Evolutionary conservation across 2,797 vertebrate species (phyloP).

Genomic region (Hylomyscus alleni): DNA sequence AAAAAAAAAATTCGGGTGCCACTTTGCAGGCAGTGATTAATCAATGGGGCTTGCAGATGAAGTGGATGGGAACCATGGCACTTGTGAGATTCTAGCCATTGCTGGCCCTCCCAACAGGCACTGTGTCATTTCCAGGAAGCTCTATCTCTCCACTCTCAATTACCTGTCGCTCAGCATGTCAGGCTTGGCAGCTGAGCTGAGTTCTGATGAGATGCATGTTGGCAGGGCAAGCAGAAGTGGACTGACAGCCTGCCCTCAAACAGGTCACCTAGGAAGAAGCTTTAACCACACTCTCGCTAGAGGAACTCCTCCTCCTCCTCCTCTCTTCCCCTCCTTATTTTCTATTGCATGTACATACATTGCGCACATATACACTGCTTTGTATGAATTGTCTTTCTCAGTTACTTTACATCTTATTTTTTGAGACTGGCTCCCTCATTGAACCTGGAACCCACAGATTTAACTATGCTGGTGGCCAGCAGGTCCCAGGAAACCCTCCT

Average conservation of each 20-base stretch:
- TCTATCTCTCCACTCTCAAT: background rate
- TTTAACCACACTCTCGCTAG: background rate
- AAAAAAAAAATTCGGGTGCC: too few species aligned
- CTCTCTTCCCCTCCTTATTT: background rate
- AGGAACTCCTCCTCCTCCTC: too few species aligned
- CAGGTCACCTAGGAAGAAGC: background rate
- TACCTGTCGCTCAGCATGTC: background rate
- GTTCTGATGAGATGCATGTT: background rate
- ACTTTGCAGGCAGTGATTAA: background rate
- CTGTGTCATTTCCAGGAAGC: background rate
- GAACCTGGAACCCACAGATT: background rate
- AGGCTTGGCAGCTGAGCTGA: background rate
- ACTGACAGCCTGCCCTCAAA: background rate
- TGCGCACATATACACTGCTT: too few species aligned
- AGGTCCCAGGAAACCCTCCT: background rate
- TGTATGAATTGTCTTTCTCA: background rate
- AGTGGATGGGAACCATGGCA: rapidly evolving
- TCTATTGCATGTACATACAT: background rate
- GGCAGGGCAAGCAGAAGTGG: background rate
- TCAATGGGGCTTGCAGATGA: rapidly evolving
- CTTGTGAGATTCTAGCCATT: background rate
- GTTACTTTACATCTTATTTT: background rate
- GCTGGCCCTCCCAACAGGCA: rapidly evolving
- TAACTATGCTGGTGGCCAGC: background rate
- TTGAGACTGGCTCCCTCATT: background rate